These are phyloP conservation scores for Ephialtes manifestator DNA, from an alignment of 2,888 invertebrate species.

Conservation along the genomic window DNA sequence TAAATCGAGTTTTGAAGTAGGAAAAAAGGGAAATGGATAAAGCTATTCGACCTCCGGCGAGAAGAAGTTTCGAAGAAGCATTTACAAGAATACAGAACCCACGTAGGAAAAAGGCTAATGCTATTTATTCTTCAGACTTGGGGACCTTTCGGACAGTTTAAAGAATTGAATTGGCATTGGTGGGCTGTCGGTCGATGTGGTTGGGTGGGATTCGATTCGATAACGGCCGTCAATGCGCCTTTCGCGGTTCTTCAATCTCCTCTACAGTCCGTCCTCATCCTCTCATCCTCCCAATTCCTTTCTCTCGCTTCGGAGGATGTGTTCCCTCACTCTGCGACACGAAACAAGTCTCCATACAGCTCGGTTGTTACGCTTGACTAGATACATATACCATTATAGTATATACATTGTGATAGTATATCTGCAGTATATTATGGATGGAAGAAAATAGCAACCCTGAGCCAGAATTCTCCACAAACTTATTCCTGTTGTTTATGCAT, in stretches of 20 bases:
- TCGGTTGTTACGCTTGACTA: constrained; percentile 3
- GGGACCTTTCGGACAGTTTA: constrained; percentile 54
- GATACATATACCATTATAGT: constrained; percentile 4
- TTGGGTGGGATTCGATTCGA: constrained; percentile 64
- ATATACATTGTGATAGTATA: neutral
- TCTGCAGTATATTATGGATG: constrained; percentile 15
- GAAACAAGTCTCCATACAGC: constrained; percentile 50
- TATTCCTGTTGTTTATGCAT: constrained; percentile 20
- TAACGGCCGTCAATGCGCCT: constrained; percentile 62
- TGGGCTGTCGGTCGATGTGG: constrained; percentile 23
- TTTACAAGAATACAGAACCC: constrained; percentile 4
- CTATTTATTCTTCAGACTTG: constrained; percentile 61
- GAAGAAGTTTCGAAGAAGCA: constrained; percentile 34
- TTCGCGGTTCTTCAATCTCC: constrained; percentile 51
- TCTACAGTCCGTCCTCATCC: constrained; percentile 32
- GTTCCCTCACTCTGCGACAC: constrained; percentile 51
- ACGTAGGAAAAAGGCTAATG: constrained; percentile 41
- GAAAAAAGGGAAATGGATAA: neutral
- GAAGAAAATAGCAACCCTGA: constrained; percentile 36
- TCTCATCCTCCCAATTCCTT: constrained; percentile 42
- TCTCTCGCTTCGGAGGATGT: constrained; percentile 48
- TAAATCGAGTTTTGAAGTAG: constrained; percentile 48
- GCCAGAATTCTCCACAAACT: constrained; percentile 48
- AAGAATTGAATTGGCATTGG: constrained; percentile 62
- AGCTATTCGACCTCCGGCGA: constrained; percentile 7